Percentiles rank a stretch among this genome's conserved stretches.
Evolutionary conservation across 2,888 invertebrate genomes (phyloP).

Genomic region (Cosmia trapezina): DNA sequence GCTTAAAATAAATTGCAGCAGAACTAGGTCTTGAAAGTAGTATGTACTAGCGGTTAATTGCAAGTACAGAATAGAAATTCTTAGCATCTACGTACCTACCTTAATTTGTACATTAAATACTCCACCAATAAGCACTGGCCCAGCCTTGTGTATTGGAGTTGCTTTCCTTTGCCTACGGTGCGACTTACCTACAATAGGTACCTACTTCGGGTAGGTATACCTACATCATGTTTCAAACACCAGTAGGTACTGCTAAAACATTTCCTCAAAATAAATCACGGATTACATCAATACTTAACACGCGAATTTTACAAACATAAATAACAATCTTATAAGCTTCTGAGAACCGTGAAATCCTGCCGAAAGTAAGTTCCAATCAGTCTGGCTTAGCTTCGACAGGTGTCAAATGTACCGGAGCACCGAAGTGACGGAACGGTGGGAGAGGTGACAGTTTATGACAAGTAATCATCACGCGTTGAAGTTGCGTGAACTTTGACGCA

Average conservation of each 20-base stretch:
- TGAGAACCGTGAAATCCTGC: conserved; percentile 50
- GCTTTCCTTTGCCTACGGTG: not conserved
- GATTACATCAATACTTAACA: conserved; percentile 28
- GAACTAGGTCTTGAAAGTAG: conserved; percentile 25
- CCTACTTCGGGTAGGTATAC: not conserved
- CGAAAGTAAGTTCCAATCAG: conserved; percentile 76
- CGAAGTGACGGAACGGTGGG: conserved; percentile 52
- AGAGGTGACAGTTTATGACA: conserved; percentile 73
- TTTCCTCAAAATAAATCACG: conserved; percentile 28
- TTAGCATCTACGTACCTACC: not conserved
- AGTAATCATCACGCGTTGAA: conserved; percentile 82
- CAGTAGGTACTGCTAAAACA: not conserved
- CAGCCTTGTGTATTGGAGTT: not conserved
- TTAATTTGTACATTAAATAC: not conserved
- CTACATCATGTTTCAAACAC: conserved; percentile 5
- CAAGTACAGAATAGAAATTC: not conserved
- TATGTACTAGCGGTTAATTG: not conserved
- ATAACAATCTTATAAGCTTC: conserved; percentile 38
- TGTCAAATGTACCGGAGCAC: conserved; percentile 71
- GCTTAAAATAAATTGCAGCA: conserved; percentile 37
- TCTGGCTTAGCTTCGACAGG: conserved; percentile 80
- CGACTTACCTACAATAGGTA: not conserved
- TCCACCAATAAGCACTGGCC: not conserved
- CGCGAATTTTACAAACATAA: conserved; percentile 33
- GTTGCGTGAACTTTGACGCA: conserved; percentile 76